Base-by-base conservation (phyloP, 53 echinoderm and acorn worm species). In the Holothuria leucospilota region DNA sequence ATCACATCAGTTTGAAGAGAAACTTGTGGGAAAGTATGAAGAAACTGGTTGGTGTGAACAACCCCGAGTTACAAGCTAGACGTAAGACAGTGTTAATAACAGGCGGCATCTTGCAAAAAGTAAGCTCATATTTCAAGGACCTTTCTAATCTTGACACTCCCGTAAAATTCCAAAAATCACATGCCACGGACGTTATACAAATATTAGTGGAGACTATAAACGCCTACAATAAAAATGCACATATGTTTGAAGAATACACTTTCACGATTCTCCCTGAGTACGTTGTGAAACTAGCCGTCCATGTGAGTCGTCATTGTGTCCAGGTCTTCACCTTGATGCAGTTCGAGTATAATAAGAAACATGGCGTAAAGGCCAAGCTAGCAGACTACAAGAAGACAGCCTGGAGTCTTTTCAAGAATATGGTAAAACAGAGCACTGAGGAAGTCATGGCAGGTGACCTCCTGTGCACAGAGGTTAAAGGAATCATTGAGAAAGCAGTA, bases 301-400 rank as follows among this genome's bases (percentile, higher is more conserved):
- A 86, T 60, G 86, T 86, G 28, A 64, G 79, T 60, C 87, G 87
- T 24, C 53, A 79, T n/a, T n/a, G n/a, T n/a, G n/a, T n/a, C n/a
- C n/a, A n/a, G n/a, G n/a, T n/a, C n/a, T n/a, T n/a, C n/a, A n/a
- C n/a, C n/a, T n/a, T n/a, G n/a, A n/a, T n/a, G n/a, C n/a, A n/a
- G n/a, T n/a, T n/a, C n/a, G n/a, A n/a, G n/a, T n/a, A n/a, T n/a
- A n/a, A 78, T 66, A 61, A 63, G 60, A 79, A 61, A 28, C 63
- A 78, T 42, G 52, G 87, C 63, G 78, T 87, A 20, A 42, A 87
- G 63, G 63, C 77, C 20, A 78, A 79, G 63, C 78, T 79, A 34
- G 58, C 46, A 87, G 39, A 62, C 0, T 79, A 51, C 62, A 77
- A 78, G 38, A 49, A 78, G 29, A 62, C 78, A 11, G 63, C 64